Base-by-base conservation (phyloP, 2,888 invertebrate genomes). In the Parnassius mnemosyne region DNA sequence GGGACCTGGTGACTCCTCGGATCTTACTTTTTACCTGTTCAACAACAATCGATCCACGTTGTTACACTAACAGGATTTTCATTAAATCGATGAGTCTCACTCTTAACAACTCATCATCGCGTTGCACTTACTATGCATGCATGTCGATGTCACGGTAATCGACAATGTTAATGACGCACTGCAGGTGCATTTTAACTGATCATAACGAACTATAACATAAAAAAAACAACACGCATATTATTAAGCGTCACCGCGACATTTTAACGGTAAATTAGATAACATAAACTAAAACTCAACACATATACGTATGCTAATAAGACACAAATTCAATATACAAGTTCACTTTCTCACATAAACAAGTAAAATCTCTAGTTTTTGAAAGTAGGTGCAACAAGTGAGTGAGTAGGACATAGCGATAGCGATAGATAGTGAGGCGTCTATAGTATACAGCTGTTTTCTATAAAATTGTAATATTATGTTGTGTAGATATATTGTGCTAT, bases 221-320 rank as follows among this genome's bases (percentile, higher is more conserved):
- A 34, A 16, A 79, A 79, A 81, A 81, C 75, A 79, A 73, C 77
- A 78, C 74, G 77, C 74, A 79, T 20, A 20, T 20, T 79, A 83
- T 86, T 81, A 75, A 84, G 81, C 80, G 82, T 78, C 77, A 70
- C 77, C 71, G 69, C 73, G 71, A 72, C 74, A 74, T 72, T 66
- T 71, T 86, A 88, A 88, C 88, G 87, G 89, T 88, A 87, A 81
- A 84, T 76, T 71, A 75, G 77, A 79, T 80, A 79, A 79, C 75
- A 76, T 72, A 69, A 74, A 76, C 77, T 73, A 68, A 64, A 68
- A 70, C 67, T 69, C 65, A 69, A 70, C 76, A 72, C 69, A 74
- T 65, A 70, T 65, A 70, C 67, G 69, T 71, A 79, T 77, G 75
- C 79, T 77, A 82, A 77, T 79, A 78, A 72, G 76, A 69, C 46